Conservation (phyloP, 1,140 invertebrate genomes). For the Himalopsyche phryganea region DNA sequence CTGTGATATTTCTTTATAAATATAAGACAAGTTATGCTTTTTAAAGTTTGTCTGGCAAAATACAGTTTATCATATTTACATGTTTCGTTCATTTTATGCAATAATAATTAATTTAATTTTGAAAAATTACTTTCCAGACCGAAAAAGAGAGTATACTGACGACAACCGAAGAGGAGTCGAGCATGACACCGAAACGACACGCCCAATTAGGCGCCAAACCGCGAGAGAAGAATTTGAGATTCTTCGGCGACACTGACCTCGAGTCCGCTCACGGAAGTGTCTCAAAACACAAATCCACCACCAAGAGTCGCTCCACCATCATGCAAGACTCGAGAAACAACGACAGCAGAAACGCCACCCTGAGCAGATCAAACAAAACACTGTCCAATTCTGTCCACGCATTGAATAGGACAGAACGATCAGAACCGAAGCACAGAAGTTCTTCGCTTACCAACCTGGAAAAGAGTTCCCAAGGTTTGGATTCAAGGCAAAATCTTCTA, state of each 20-base stretch:
- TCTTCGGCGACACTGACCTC: slow-evolving; percentile 76
- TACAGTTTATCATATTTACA: no score
- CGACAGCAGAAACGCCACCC: slow-evolving; percentile 37
- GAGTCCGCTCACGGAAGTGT: slow-evolving; percentile 59
- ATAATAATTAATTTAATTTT: no score
- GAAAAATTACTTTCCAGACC: slow-evolving; percentile 33
- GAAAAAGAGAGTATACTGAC: slow-evolving; percentile 47
- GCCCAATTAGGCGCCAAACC: slow-evolving; percentile 40
- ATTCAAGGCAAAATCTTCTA: slow-evolving; percentile 26
- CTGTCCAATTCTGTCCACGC: slow-evolving; percentile 48
- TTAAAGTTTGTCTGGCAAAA: no score
- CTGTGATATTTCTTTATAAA: no score
- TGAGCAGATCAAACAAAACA: slow-evolving; percentile 39
- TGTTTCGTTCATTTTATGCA: no score
- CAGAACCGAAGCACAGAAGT: slow-evolving; percentile 42
- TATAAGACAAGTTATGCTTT: no score
- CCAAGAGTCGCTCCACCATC: slow-evolving; percentile 29
- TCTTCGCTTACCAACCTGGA: slow-evolving; percentile 48
- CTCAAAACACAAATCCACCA: slow-evolving; percentile 42
- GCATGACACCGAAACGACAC: slow-evolving; percentile 39
- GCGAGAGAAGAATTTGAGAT: slow-evolving; percentile 65
- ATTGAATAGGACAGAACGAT: slow-evolving; percentile 44
- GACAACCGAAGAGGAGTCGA: slow-evolving; percentile 48
- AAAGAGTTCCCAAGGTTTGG: slow-evolving; percentile 32
- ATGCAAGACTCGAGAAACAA: slow-evolving; percentile 11